phyloP scores from a whole-genome alignment of 2,797 vertebrate genomes.

The Meda fulgida region DNA sequence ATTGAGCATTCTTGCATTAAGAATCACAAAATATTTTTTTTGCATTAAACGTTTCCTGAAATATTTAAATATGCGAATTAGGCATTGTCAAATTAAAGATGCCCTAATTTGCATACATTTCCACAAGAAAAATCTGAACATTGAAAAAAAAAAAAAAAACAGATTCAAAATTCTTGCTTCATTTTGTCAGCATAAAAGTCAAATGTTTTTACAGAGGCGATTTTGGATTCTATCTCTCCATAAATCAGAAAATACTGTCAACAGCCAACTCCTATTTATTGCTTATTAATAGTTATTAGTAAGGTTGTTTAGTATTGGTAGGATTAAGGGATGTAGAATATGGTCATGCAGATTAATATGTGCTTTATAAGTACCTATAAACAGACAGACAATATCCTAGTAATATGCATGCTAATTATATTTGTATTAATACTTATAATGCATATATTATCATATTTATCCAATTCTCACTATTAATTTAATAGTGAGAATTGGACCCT shows the following conservation, averaged over 20 bases:
- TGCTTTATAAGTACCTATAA: too few species aligned
- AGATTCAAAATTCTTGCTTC: background rate
- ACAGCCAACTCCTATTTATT: background rate
- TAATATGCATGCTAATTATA: too few species aligned
- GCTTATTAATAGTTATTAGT: too few species aligned
- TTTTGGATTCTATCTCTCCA: background rate
- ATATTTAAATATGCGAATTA: background rate
- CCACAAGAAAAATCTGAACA: background rate
- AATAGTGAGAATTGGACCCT: too few species aligned
- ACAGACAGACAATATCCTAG: too few species aligned
- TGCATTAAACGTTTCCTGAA: background rate
- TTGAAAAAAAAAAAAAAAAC: background rate
- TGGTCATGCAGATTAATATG: too few species aligned
- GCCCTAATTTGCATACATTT: background rate
- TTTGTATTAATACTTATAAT: too few species aligned
- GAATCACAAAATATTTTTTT: background rate
- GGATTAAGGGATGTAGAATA: too few species aligned
- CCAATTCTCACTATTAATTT: too few species aligned
- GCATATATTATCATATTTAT: too few species aligned
- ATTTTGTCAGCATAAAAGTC: background rate
- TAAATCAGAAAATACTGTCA: background rate
- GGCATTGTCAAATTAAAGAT: background rate
- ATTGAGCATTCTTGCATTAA: background rate
- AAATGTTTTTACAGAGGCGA: background rate
- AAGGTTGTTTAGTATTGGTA: too few species aligned